These are phyloP conservation scores for Trichopoda pennipes DNA, from an alignment of 2,888 invertebrate species.

Conservation along the genomic window DNA sequence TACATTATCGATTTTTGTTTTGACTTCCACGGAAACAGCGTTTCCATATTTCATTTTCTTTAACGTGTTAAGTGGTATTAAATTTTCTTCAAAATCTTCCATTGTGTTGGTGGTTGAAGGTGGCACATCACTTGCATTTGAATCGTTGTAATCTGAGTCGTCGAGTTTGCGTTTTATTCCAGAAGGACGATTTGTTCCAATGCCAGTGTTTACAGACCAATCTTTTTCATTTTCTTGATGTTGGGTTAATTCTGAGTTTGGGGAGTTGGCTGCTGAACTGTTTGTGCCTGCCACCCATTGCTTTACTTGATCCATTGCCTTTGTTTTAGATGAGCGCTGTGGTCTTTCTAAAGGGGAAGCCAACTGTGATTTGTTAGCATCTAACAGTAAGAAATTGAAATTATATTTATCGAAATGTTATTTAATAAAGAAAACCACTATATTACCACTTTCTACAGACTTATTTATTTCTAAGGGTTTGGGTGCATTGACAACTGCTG, in stretches of 20 bases:
- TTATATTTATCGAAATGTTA: not conserved
- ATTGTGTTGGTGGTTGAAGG: conserved; percentile 69
- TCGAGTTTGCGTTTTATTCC: conserved; percentile 81
- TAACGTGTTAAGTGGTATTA: conserved; percentile 82
- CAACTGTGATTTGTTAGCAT: conserved; percentile 67
- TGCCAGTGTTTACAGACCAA: conserved; percentile 72
- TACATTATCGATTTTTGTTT: conserved; percentile 75
- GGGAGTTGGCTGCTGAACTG: conserved; percentile 72
- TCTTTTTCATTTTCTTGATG: conserved; percentile 71
- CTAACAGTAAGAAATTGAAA: not conserved
- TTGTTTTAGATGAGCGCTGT: conserved; percentile 85
- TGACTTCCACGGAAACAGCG: conserved; percentile 75
- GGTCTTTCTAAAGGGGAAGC: conserved; percentile 77
- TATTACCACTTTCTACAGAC: conserved; percentile 77
- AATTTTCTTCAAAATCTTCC: conserved; percentile 83
- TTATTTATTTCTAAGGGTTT: conserved; percentile 73
- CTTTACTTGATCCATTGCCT: conserved; percentile 91
- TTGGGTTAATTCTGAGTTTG: conserved; percentile 57
- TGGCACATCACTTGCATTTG: conserved; percentile 78
- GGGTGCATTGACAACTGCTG: conserved; percentile 57
- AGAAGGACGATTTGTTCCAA: conserved; percentile 54
- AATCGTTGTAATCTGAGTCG: conserved; percentile 82
- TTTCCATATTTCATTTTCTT: conserved; percentile 81
- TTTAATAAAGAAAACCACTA: not conserved
- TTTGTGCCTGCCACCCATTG: conserved; percentile 89